Evolutionary conservation across 64 coral and sea anemone genomes (phyloP).

Genomic region (Stylophora pistillata): DNA sequence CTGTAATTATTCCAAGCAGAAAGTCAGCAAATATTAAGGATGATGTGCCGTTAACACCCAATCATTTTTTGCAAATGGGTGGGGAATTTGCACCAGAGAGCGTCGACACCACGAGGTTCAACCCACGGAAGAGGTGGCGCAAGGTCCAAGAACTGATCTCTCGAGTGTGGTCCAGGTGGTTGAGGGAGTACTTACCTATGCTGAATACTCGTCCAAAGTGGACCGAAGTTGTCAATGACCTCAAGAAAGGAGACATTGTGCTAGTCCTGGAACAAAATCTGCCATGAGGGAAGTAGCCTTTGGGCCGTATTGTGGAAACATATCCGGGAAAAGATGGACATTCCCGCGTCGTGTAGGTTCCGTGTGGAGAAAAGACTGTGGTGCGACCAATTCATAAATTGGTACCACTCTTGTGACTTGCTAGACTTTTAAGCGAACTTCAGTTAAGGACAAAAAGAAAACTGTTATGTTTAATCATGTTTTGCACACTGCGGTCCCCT

Average conservation of each 20-base stretch:
- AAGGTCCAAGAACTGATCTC: no score
- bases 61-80: constrained; percentile 60
- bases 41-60: constrained; percentile 45
- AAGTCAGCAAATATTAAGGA: constrained; percentile 36
- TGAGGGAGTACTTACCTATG: constrained; percentile 12
- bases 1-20: no score
- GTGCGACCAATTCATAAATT: no score
- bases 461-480: neutral
- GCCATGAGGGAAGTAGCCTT: neutral
- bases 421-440: no score
- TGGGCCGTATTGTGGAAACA: neutral
- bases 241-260: constrained; percentile 26
- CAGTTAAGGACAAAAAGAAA: no score
- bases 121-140: constrained; percentile 34
- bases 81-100: constrained; percentile 40
- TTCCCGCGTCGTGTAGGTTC: no score
- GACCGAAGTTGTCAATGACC: constrained; percentile 31
- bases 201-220: neutral
- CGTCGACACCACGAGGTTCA: constrained; percentile 3
- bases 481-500: neutral
- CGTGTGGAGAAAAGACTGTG: no score
- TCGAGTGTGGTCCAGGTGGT: constrained; percentile 39
- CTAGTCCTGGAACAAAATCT: neutral
- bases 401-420: no score
- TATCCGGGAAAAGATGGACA: constrained; percentile 6